These are phyloP conservation scores for Coregonus clupeaformis DNA, from an alignment of 2,113 vertebrate species.

Conservation along the genomic window DNA sequence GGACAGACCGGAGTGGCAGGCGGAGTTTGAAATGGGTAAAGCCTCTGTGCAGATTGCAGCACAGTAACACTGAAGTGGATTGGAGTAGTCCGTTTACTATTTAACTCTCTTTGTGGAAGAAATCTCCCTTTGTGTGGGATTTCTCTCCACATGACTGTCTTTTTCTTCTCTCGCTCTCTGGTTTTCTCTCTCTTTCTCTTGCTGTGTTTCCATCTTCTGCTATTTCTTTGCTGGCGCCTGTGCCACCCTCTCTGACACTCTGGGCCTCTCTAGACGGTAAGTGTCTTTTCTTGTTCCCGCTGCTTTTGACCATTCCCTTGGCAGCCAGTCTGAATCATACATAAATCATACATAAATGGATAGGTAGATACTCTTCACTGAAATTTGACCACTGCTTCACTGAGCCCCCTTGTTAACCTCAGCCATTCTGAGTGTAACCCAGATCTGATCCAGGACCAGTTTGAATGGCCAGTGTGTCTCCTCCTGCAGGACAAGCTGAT, in stretches of 20 bases:
- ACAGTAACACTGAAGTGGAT: not conserved
- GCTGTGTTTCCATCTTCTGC: constrained; percentile 64
- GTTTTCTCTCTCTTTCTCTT: constrained; percentile 18
- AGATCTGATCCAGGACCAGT: not conserved
- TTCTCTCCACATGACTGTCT: not conserved
- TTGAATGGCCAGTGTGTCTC: constrained; percentile 10
- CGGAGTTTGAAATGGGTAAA: not conserved
- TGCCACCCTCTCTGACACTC: constrained; percentile 46
- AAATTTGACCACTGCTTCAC: not conserved
- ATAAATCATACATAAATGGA: no score
- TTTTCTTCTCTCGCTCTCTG: not conserved
- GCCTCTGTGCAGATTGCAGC: not conserved
- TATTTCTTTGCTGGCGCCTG: constrained; percentile 56
- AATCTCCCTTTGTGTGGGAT: not conserved
- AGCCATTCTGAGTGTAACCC: not conserved
- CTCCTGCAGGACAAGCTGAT: constrained; percentile 89
- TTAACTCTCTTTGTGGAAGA: not conserved
- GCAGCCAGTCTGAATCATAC: not conserved
- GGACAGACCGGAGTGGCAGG: not conserved
- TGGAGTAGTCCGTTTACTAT: not conserved
- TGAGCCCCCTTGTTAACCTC: not conserved
- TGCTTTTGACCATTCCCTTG: constrained; percentile 34
- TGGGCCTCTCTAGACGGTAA: constrained; percentile 70
- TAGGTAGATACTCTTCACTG: not conserved
- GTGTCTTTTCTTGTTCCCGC: constrained; percentile 70